Evolutionary conservation across 1,140 invertebrate species (phyloP), one percentile per base, ranked within the genome.

Genomic region (Cheumatopsyche charites): DNA sequence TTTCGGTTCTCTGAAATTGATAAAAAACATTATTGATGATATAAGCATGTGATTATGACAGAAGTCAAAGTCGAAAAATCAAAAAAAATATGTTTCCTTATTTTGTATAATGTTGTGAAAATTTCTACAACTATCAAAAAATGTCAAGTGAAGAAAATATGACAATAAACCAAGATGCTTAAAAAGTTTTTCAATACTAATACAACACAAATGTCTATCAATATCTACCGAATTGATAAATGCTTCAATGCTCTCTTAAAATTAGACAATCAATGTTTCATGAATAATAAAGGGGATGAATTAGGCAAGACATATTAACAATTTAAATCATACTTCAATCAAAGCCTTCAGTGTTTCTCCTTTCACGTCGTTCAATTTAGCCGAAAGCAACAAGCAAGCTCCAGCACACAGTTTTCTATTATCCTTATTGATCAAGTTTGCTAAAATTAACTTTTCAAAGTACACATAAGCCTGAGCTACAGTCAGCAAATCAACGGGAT

Each of bases 381-480:
- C 95, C 36, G 95, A 94, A 1, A 99, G 84, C 13, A 98, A 83
- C 47, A 99, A 86, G 83, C 96, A 97, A 23, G 96, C 96, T 62
- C 95, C 96, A 52, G 96, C 96, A 82, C 95, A 97, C 36, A 97
- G 84, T 84, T 98, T 98, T 21, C 96, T 87, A 79, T 98, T 98
- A 79, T 93, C 91, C 83, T 98, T 99, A 77, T 95, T 97, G 13
- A 99, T 94, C 42, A 97, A 83, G 80, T 94, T 94, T 71, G 91
- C 91, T 43, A 98, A 84, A 78, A 98, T 96, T 5, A 99, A 85
- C 79, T 97, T 97, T 82, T 99, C 97, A 86, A 98, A 98, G 82
- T 97, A 98, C 25, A 98, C 96, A 81, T 98, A 98, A 0, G 96
- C 92, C 84, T 97, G 95, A 36, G 96, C 96, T 17, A 98, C 94